These are phyloP conservation scores for Regulus satrapa DNA, from an alignment of 2,113 vertebrate genomes.

Conservation along the genomic window DNA sequence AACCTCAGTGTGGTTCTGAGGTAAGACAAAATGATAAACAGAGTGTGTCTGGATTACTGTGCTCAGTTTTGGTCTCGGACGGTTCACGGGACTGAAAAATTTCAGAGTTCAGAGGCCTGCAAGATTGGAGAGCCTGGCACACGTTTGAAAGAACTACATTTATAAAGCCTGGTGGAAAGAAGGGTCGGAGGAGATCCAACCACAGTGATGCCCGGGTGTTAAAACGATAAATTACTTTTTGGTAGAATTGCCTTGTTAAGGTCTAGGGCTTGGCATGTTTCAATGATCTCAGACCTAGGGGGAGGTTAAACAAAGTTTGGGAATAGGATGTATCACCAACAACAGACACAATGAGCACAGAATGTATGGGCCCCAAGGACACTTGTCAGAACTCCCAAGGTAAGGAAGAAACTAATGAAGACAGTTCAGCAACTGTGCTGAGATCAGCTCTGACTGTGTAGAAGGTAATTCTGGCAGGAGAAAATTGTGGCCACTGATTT, in stretches of 20 bases:
- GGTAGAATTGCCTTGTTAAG: background rate
- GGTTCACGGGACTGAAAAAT: background rate
- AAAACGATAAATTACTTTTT: background rate
- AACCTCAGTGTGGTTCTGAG: background rate
- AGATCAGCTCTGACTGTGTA: background rate
- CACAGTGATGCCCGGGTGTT: background rate
- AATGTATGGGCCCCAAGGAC: background rate
- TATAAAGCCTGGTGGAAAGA: background rate
- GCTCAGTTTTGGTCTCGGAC: background rate
- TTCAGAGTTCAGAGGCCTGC: background rate
- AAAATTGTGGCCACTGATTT: background rate
- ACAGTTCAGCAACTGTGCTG: background rate
- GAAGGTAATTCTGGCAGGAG: background rate
- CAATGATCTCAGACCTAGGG: background rate
- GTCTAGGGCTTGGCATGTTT: background rate
- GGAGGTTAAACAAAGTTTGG: background rate
- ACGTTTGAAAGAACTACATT: background rate
- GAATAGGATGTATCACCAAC: background rate
- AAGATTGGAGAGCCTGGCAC: background rate
- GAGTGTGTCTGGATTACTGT: background rate
- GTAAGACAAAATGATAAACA: background rate
- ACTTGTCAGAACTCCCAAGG: background rate
- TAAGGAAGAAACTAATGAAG: background rate
- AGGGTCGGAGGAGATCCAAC: background rate
- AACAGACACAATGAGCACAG: background rate